These are phyloP conservation scores for Meloidogyne floridensis DNA, from an alignment of 1,140 invertebrate genomes.

Conservation along the genomic window DNA sequence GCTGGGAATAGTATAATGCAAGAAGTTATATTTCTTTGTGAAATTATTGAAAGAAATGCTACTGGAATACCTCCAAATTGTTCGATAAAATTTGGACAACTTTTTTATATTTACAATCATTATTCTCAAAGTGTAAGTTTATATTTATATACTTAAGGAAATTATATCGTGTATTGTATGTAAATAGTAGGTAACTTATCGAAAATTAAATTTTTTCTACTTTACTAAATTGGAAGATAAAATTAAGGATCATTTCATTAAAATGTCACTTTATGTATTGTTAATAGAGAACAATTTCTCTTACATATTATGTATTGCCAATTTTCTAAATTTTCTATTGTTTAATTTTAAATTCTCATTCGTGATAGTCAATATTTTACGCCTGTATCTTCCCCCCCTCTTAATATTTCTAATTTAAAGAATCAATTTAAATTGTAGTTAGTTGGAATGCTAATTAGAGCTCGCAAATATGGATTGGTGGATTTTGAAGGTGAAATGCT, in stretches of 20 bases:
- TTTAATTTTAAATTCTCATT: too few relatives aligned
- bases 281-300: conserved; percentile 28
- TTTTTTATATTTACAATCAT: conserved; percentile 34
- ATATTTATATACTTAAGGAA: too few relatives aligned
- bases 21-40: conserved; percentile 45
- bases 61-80: conserved; percentile 33
- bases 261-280: too few relatives aligned
- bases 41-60: conserved; percentile 36
- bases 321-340: not conserved
- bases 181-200: too few relatives aligned
- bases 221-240: too few relatives aligned
- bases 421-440: conserved; percentile 24
- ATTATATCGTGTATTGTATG: too few relatives aligned
- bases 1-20: conserved; percentile 15
- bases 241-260: too few relatives aligned
- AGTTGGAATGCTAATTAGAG: conserved; percentile 37
- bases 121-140: conserved; percentile 35
- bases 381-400: not conserved
- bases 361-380: too few relatives aligned
- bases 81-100: conserved; percentile 39
- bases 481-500: conserved; percentile 43
- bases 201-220: conserved; percentile 27
- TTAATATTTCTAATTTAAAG: not conserved
- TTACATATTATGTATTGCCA: conserved; percentile 26
- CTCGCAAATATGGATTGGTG: conserved; percentile 39